These are phyloP conservation scores for Atherix ibis DNA, from an alignment of 2,888 invertebrate species.

Conservation along the genomic window DNA sequence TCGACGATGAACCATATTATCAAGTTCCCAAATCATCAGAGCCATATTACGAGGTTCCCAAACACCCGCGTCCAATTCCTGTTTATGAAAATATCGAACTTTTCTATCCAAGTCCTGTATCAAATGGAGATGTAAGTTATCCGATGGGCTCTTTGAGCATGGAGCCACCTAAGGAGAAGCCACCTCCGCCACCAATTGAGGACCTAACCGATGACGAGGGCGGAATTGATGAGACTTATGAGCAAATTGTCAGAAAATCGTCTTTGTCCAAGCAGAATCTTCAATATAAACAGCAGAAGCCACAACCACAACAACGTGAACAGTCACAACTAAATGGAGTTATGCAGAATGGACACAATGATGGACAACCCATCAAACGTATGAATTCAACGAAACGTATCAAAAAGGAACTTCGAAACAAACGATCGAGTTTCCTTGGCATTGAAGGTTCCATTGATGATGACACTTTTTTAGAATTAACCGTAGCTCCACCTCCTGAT, in stretches of 20 bases:
- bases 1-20: constrained; percentile 28
- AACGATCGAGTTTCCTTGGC: constrained; percentile 72
- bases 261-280: too few relatives aligned
- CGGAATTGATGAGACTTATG: constrained; percentile 24
- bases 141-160: constrained; percentile 22
- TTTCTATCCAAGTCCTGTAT: constrained; percentile 31
- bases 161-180: constrained; percentile 74
- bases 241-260: too few relatives aligned
- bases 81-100: constrained; percentile 46
- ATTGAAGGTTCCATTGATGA: constrained; percentile 59
- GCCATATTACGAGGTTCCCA: constrained; percentile 32
- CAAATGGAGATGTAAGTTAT: constrained; percentile 20
- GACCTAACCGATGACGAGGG: constrained; percentile 35
- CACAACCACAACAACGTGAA: background rate
- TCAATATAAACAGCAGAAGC: constrained; percentile 6
- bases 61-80: constrained; percentile 35
- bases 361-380: constrained; percentile 43
- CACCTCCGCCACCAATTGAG: constrained; percentile 63
- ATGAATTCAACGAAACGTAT: constrained; percentile 71
- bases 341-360: constrained; percentile 28
- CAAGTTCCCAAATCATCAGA: constrained; percentile 30
- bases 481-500: constrained; percentile 58
- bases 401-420: constrained; percentile 69
- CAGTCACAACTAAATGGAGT: constrained; percentile 8
- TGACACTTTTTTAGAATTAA: constrained; percentile 51